phyloP scores from a whole-genome alignment of 1,140 invertebrate genomes.

The Aphelinus certus region DNA sequence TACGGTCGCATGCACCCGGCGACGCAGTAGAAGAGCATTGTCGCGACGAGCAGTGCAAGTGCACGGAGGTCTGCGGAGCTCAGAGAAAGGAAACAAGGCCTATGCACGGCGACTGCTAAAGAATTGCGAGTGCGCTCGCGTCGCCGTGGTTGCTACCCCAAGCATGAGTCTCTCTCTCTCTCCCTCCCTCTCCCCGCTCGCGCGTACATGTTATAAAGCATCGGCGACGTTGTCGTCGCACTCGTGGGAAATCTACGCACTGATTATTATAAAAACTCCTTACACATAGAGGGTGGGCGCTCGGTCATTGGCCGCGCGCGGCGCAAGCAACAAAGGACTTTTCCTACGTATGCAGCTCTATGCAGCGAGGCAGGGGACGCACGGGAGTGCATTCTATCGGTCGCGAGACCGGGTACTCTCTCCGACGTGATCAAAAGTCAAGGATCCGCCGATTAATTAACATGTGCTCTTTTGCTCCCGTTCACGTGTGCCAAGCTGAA shows the following conservation, averaged over 20 bases:
- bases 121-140: not conserved
- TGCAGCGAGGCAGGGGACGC: too few species aligned
- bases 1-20: not conserved
- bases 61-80: not conserved
- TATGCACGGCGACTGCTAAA: constrained; percentile 6
- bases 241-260: constrained; percentile 48
- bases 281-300: constrained; percentile 39
- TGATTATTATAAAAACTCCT: constrained; percentile 41
- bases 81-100: constrained; percentile 5
- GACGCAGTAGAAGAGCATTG: constrained; percentile 3
- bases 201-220: not conserved
- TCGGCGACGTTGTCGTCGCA: constrained; percentile 1
- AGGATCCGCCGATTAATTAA: not conserved
- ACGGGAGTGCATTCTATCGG: too few species aligned
- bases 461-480: not conserved
- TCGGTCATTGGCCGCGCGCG: constrained; percentile 27
- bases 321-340: constrained; percentile 31
- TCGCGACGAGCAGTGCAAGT: not conserved
- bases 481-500: too few species aligned
- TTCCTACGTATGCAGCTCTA: not conserved
- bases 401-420: too few species aligned
- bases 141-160: not conserved
- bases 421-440: not conserved
- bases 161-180: too few species aligned
- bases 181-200: not conserved